These are phyloP conservation scores for Apodemia mormo DNA, from an alignment of 2,888 invertebrate species.

Conservation along the genomic window DNA sequence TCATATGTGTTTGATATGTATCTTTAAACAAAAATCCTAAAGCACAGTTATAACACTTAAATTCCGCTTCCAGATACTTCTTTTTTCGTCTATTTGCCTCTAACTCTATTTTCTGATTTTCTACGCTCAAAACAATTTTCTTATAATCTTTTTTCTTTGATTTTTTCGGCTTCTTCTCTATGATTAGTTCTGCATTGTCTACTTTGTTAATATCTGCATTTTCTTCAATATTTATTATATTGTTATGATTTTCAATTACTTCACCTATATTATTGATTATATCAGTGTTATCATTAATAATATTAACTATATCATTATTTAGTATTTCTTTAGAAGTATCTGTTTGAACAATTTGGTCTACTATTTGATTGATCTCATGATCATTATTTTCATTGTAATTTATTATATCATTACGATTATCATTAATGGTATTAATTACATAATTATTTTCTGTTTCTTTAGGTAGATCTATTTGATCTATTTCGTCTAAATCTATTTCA, in stretches of 20 bases:
- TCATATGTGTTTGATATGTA: slow-evolving; percentile 72
- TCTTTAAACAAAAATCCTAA: slow-evolving; percentile 68
- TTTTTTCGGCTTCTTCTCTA: slow-evolving; percentile 37
- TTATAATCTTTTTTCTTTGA: slow-evolving; percentile 47
- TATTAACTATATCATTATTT: slow-evolving; percentile 33
- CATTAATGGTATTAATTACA: slow-evolving; percentile 28
- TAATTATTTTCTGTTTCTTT: slow-evolving; percentile 34
- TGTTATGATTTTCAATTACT: slow-evolving; percentile 29
- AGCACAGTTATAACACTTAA: slow-evolving; percentile 68
- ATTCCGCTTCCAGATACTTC: slow-evolving; percentile 65
- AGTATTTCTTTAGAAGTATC: slow-evolving; percentile 29
- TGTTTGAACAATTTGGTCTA: slow-evolving; percentile 23
- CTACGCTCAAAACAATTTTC: slow-evolving; percentile 53
- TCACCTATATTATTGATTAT: slow-evolving; percentile 23
- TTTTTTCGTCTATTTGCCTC: slow-evolving; percentile 60
- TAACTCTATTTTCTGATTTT: slow-evolving; percentile 65
- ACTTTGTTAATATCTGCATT: slow-evolving; percentile 23
- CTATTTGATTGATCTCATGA: slow-evolving; percentile 15
- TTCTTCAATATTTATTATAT: slow-evolving; percentile 22
- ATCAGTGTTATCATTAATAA: slow-evolving; percentile 27
- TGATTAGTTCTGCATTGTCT: slow-evolving; percentile 21
- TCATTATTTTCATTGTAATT: not conserved
- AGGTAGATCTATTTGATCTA: slow-evolving; percentile 25
- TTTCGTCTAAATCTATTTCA: slow-evolving; percentile 17
- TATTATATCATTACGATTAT: slow-evolving; percentile 24